Conservation (phyloP, 2,888 invertebrate genomes). For the Morpho deidamia region DNA sequence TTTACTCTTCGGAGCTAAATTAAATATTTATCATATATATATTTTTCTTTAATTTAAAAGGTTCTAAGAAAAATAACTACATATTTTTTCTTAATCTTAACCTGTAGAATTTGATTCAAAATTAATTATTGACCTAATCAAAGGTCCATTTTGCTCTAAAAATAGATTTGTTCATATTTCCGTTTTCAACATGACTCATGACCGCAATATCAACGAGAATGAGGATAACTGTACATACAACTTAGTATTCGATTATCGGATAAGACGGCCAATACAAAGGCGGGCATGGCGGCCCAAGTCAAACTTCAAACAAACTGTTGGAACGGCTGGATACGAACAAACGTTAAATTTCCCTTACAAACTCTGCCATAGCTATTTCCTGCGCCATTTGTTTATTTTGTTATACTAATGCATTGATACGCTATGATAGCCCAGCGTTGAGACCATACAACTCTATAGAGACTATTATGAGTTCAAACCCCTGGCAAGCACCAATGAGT, state of each 20-base stretch:
- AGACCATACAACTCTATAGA: no score
- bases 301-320: conserved; percentile 24
- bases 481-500: no score
- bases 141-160: no score
- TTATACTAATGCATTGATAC: background rate
- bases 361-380: conserved; percentile 17
- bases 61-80: no score
- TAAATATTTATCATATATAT: no score
- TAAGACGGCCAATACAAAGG: conserved; percentile 27
- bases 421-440: no score
- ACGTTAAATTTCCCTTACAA: conserved; percentile 23
- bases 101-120: no score
- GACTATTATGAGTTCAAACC: no score
- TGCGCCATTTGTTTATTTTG: conserved; percentile 5
- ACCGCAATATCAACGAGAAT: conserved; percentile 13
- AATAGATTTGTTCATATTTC: background rate
- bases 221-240: conserved; percentile 17
- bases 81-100: no score
- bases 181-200: conserved; percentile 6
- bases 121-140: no score
- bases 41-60: no score
- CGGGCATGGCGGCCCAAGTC: conserved; percentile 17
- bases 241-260: conserved; percentile 28
- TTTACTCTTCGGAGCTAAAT: no score
- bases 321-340: conserved; percentile 19